Evolutionary conservation across 2,888 invertebrate species (phyloP).

Genomic region (Eurois occulta): DNA sequence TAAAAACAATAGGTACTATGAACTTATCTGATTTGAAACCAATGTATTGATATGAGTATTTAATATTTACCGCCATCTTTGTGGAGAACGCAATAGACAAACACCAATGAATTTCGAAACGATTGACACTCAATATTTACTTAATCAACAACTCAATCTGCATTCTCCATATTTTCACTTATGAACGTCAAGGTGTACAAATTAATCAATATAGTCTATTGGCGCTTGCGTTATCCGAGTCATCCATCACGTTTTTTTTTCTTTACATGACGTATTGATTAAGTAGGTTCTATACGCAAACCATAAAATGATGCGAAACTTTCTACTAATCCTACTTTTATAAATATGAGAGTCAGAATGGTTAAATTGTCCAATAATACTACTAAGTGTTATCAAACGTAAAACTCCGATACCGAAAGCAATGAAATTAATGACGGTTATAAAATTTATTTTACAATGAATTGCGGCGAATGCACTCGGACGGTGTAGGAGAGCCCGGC

Average conservation of each 20-base stretch:
- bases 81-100: neutral
- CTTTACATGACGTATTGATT: constrained; percentile 11
- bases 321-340: neutral
- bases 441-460: neutral
- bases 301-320: neutral
- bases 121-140: neutral
- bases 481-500: neutral
- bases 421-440: constrained; percentile 11
- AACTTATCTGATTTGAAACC: neutral
- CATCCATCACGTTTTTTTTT: neutral
- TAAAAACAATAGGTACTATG: neutral
- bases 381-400: neutral
- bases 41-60: neutral
- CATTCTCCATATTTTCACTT: neutral
- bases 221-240: constrained; percentile 19
- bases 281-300: neutral
- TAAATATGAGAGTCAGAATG: neutral
- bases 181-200: neutral
- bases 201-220: constrained; percentile 15
- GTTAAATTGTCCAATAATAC: neutral
- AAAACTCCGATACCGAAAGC: constrained; percentile 1
- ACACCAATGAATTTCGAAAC: neutral
- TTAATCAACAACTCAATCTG: neutral
- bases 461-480: constrained; percentile 24
- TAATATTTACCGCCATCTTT: constrained; percentile 30